These are phyloP conservation scores for Planiliza haematocheilus DNA, from an alignment of 2,113 vertebrate species.

Conservation along the genomic window DNA sequence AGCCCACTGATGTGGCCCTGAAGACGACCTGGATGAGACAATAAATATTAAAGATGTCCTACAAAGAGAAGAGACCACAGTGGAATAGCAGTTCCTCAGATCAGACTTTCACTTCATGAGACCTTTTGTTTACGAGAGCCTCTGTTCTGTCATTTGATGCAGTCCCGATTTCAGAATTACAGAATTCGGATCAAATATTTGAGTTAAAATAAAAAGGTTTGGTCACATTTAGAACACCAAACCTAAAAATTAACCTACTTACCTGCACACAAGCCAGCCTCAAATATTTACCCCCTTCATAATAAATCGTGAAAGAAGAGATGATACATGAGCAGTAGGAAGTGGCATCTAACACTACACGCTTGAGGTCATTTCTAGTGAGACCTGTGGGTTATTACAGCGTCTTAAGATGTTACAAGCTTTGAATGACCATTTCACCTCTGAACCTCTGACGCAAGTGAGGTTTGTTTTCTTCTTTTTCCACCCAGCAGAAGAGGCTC, in stretches of 20 bases:
- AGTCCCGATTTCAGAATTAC: too few relatives aligned
- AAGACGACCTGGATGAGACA: background rate
- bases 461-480: slow-evolving; percentile 2
- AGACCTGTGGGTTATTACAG: background rate
- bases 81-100: background rate
- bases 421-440: slow-evolving; percentile 5
- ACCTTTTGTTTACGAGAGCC: background rate
- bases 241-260: too few relatives aligned
- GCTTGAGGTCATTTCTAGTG: slow-evolving; percentile 1
- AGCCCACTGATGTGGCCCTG: background rate
- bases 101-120: background rate
- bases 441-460: too few relatives aligned
- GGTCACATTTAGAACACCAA: too few relatives aligned
- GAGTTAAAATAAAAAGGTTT: too few relatives aligned
- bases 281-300: slow-evolving; percentile 28
- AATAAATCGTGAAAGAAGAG: slow-evolving; percentile 48
- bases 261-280: background rate
- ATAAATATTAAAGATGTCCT: background rate
- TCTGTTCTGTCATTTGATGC: too few relatives aligned
- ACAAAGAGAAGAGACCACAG: background rate
- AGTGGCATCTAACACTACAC: slow-evolving; percentile 1
- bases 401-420: background rate
- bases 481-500: background rate
- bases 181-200: too few relatives aligned
- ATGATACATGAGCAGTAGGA: background rate